These are phyloP conservation scores for Glaucidium brasilianum DNA, from an alignment of 2,113 vertebrate species.

Conservation along the genomic window DNA sequence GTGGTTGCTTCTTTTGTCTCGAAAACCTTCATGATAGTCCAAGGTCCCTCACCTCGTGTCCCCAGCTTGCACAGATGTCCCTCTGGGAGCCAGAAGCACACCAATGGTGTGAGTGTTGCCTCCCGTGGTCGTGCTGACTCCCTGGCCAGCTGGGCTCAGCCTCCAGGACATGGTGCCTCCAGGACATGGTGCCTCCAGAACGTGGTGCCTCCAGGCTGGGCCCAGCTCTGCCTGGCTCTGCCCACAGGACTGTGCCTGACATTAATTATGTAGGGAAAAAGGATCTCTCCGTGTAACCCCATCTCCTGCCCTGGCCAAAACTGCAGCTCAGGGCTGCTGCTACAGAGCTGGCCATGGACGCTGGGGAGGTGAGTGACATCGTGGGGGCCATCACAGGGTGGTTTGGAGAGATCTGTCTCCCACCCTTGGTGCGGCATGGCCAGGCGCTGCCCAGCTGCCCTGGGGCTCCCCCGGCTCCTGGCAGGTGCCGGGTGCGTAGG, in stretches of 20 bases:
- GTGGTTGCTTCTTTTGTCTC: not conserved
- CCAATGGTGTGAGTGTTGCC: rapidly evolving
- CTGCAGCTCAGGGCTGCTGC: not conserved
- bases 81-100: not conserved
- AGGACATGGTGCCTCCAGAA: no score
- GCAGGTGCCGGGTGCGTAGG: not conserved
- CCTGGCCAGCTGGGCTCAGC: not conserved
- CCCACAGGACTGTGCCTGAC: rapidly evolving
- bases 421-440: rapidly evolving
- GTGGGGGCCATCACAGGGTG: not conserved
- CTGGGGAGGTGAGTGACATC: not conserved
- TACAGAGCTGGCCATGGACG: not conserved
- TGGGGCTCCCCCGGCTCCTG: not conserved
- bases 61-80: not conserved
- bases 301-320: not conserved
- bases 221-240: not conserved
- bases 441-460: not conserved
- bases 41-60: not conserved
- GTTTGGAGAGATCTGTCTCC: not conserved
- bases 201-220: not conserved
- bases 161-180: not conserved
- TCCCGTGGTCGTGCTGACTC: rapidly evolving
- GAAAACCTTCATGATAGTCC: not conserved
- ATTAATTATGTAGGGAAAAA: constrained; percentile 26
- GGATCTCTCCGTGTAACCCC: not conserved